A percentile compares a stretch with the other conserved stretches of the same genome.
These are phyloP conservation scores for Schizopygopsis malacanthus DNA, from an alignment of 2,797 vertebrate species.

Conservation along the genomic window DNA sequence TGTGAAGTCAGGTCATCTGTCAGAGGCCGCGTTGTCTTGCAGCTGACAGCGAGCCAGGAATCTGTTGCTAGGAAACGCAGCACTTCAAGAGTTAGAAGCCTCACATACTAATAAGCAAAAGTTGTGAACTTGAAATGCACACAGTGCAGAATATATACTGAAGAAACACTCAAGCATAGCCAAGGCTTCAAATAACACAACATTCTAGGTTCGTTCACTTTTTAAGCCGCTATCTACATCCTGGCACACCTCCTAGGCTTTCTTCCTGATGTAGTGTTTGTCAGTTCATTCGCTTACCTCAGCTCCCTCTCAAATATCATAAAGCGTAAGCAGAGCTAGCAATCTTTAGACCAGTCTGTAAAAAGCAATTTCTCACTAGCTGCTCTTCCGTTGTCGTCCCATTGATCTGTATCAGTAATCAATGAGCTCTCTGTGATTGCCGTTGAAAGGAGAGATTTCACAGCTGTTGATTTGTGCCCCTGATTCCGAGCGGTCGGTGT, in stretches of 20 bases:
- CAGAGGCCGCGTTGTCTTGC: conserved; percentile 35
- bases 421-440: conserved; percentile 39
- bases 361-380: conserved; percentile 3
- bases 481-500: conserved; percentile 16
- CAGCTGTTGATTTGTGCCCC: conserved; percentile 61
- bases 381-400: conserved; percentile 27
- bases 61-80: conserved; percentile 61
- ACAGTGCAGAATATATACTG: conserved; percentile 14
- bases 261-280: not conserved
- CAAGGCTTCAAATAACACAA: conserved; percentile 22
- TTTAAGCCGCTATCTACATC: conserved; percentile 25
- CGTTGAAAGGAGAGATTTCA: conserved; percentile 47
- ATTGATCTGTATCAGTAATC: conserved; percentile 52
- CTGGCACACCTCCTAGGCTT: conserved; percentile 2
- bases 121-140: conserved; percentile 48
- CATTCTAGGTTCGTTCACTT: not conserved
- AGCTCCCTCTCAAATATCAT: conserved; percentile 17
- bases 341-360: conserved; percentile 7
- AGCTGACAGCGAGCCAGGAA: conserved; percentile 31
- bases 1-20: conserved; percentile 46
- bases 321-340: conserved; percentile 5
- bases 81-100: conserved; percentile 43
- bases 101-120: conserved; percentile 55
- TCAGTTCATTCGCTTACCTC: conserved; percentile 22
- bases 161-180: conserved; percentile 32